These are phyloP conservation scores for Cephalotes varians DNA, from an alignment of 2,888 invertebrate genomes.

Conservation along the genomic window DNA sequence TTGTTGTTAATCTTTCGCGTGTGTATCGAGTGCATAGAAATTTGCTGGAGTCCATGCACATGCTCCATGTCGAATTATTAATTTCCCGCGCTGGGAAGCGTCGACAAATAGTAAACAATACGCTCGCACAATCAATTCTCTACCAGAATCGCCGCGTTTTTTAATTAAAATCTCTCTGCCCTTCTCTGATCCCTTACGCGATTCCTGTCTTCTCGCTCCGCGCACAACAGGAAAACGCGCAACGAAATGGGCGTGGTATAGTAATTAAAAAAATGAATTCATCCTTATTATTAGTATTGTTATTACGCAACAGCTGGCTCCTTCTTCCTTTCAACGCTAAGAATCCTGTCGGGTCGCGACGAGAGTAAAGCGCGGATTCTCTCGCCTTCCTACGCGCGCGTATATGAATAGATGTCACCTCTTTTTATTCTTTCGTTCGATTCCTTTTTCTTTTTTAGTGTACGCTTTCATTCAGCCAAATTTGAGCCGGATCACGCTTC, in stretches of 20 bases:
- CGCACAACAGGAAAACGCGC: constrained; percentile 59
- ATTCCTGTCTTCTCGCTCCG: constrained; percentile 7
- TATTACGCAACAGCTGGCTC: constrained; percentile 56
- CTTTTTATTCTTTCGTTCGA: constrained; percentile 20
- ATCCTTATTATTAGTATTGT: constrained; percentile 70
- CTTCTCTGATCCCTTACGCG: background rate
- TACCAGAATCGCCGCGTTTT: constrained; percentile 61
- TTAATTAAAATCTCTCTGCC: constrained; percentile 71
- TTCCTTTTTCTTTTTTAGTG: constrained; percentile 43
- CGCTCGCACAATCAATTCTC: constrained; percentile 74
- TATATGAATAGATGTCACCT: constrained; percentile 57
- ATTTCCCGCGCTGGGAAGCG: constrained; percentile 55
- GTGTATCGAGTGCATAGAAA: constrained; percentile 6
- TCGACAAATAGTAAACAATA: constrained; percentile 75
- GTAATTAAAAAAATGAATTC: constrained; percentile 74
- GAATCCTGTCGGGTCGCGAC: constrained; percentile 51
- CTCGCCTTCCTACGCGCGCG: constrained; percentile 54
- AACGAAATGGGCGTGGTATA: constrained; percentile 49
- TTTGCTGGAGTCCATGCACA: background rate
- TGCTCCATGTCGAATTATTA: constrained; percentile 68
- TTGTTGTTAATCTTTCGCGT: constrained; percentile 9
- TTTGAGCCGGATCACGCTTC: background rate
- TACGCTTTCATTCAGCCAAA: constrained; percentile 22
- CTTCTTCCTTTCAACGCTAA: constrained; percentile 55
- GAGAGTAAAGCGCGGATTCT: constrained; percentile 49